Base-by-base conservation (phyloP, 2,113 vertebrate genomes). In the Nematolebias whitei region DNA sequence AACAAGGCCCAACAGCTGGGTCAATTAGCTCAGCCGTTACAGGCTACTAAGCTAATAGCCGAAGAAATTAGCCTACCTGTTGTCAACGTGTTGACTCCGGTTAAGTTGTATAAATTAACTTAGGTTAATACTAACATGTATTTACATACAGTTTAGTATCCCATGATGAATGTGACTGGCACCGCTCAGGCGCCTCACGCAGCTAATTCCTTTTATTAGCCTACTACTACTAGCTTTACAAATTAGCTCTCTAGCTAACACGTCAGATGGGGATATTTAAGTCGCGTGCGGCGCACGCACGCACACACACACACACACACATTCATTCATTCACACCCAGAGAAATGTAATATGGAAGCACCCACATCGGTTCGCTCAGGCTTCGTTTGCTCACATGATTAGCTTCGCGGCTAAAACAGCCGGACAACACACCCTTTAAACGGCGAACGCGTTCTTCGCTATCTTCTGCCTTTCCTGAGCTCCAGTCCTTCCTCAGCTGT, bases 201-300 rank as follows among this genome's bases (percentile, higher is more conserved):
- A 23, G 79, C 76, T 80, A 64, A 70, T 82, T 85, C 82, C 20
- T 71, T 65, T 78, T 73, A 85, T 77, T 85, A 85, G 82, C 79
- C 69, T 39, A 66, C 47, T 79, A 87, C 69, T 39, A 66, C 47
- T 79, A 87, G 80, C 82, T 56, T 44, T 38, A 68, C 54, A 84
- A 86, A 89, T 85, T 90, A 91, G 87, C 90, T 69, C 63, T 75
- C 68, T 74, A 68, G 85, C 85, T 87, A 76, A 69, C 54, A 39
- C 62, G 74, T 78, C 74, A 88, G 68, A 77, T 77, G 51, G 51
- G 68, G 29, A 2, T 20, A 20, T 55, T 55, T 55, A 4, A 58
- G 54, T 41, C 35, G 39, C 75, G 84, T 63, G 60, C 65, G 50
- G 45, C 38, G 11, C 38, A 39, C 38, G 11, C 38, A 39, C 38